These are phyloP conservation scores for Eupithecia vulgata DNA, from an alignment of 2,888 invertebrate species.

Conservation along the genomic window DNA sequence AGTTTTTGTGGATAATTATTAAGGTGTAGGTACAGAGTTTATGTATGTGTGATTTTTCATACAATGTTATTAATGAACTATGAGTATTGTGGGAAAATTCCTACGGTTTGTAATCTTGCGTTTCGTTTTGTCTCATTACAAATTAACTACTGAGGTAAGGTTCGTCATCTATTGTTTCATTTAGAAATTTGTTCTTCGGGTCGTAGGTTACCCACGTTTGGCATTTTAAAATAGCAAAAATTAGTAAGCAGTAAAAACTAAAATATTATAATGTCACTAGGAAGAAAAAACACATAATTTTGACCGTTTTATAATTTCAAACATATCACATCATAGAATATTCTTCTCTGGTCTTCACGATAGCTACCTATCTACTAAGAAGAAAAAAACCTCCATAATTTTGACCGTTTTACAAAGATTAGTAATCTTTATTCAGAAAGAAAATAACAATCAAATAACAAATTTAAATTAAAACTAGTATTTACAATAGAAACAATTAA, in stretches of 20 bases:
- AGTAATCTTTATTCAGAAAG: too few species aligned
- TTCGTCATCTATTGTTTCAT: background rate
- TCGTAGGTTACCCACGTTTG: background rate
- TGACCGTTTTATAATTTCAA: background rate
- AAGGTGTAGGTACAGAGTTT: slow-evolving; percentile 57
- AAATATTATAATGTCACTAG: background rate
- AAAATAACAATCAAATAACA: too few species aligned
- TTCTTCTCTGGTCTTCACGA: too few species aligned
- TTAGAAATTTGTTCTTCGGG: background rate
- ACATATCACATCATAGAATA: too few species aligned
- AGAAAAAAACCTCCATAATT: too few species aligned
- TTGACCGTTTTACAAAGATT: too few species aligned
- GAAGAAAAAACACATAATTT: background rate
- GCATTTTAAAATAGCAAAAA: background rate
- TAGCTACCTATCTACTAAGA: too few species aligned
- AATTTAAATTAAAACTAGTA: too few species aligned
- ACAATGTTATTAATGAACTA: slow-evolving; percentile 71
- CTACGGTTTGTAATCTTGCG: slow-evolving; percentile 38
- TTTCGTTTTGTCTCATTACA: slow-evolving; percentile 5
- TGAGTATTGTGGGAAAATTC: slow-evolving; percentile 51
- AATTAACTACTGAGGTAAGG: background rate
- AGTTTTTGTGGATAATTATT: slow-evolving; percentile 73
- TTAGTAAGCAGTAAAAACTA: background rate
- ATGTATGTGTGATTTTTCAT: slow-evolving; percentile 61
- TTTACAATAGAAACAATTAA: too few species aligned